These are phyloP conservation scores for Melolontha melolontha DNA, from an alignment of 2,888 invertebrate genomes.

Conservation along the genomic window DNA sequence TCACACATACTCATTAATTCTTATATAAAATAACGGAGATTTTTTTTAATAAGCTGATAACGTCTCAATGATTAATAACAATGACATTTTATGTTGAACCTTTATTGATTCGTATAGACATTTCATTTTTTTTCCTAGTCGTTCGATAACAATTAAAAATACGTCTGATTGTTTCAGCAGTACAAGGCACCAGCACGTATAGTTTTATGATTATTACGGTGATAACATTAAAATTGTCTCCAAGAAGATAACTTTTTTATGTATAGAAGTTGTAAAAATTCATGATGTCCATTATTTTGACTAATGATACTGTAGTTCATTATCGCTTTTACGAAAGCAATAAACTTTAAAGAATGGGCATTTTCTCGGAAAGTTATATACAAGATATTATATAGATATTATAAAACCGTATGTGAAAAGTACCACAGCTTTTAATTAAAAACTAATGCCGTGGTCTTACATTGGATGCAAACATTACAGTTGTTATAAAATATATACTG, in stretches of 20 bases:
- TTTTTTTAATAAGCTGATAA: slow-evolving; percentile 2
- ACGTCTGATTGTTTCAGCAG: slow-evolving; percentile 17
- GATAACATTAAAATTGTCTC: slow-evolving; percentile 14
- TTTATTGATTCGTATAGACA: slow-evolving; percentile 20
- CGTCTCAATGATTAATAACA: slow-evolving; percentile 26
- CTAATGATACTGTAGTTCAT: slow-evolving; percentile 1
- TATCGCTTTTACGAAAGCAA: too few species aligned
- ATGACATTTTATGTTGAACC: slow-evolving; percentile 34
- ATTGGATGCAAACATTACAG: too few species aligned
- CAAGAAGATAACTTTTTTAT: slow-evolving; percentile 11
- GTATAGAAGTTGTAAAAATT: slow-evolving; percentile 14
- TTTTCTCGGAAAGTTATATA: too few species aligned
- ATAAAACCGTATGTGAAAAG: too few species aligned
- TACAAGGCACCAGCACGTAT: slow-evolving; percentile 10
- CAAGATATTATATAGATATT: too few species aligned
- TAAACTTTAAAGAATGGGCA: too few species aligned
- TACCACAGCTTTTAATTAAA: too few species aligned
- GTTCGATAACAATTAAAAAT: slow-evolving; percentile 14
- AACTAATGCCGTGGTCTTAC: too few species aligned
- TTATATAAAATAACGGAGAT: not conserved
- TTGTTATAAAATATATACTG: too few species aligned
- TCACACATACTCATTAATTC: not conserved
- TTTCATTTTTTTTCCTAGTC: not conserved
- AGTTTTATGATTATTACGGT: slow-evolving; percentile 13
- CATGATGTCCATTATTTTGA: slow-evolving; percentile 10